Base-by-base conservation (phyloP, 1,140 invertebrate species). In the Cotesia glomerata region DNA sequence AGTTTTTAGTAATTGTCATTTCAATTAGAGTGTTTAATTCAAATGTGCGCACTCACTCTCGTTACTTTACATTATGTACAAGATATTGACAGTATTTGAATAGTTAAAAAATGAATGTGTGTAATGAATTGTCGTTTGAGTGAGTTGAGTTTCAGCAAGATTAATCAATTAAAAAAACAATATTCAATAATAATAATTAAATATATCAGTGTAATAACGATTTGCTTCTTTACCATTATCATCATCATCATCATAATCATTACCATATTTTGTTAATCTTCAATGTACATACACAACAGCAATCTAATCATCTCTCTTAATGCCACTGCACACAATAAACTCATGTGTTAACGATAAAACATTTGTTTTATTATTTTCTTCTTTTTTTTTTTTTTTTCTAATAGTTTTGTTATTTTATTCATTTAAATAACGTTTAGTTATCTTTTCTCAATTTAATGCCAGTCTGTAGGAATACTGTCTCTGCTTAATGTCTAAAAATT, bases 311-410 rank as follows among this genome's bases (percentile, higher is more conserved):
- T 79, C 76, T 82, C 64, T 76, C 74, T 81, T 75, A 73, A 73
- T 84, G 85, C 85, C 85, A 86, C 85, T 86, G 85, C 78, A 86
- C 85, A 86, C 84, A 85, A 79, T 72, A 79, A 83, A 85, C 64
- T 72, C 81, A 81, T 80, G 79, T 76, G 83, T 84, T 81, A 84
- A 85, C 81, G 79, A 85, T 85, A 84, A 85, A 84, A 78, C 80
- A 77, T 81, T 76, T 66, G 45, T 63, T 9, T 58, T 64, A 32
- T 18, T 68, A 45, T 68, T 63, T 54, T 71, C 2, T 18, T 18
- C 3, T 26, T 26, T 26, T 26, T 26, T 26, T 26, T 26, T 26
- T 26, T 26, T 26, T 26, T 26, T 26, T 26, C 26, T 26, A 26
- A 26, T 26, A 26, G 26, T 26, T 26, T 26, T 26, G 26, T 26